phyloP scores from a whole-genome alignment of 2,888 invertebrate species.

The Acleris emargana region DNA sequence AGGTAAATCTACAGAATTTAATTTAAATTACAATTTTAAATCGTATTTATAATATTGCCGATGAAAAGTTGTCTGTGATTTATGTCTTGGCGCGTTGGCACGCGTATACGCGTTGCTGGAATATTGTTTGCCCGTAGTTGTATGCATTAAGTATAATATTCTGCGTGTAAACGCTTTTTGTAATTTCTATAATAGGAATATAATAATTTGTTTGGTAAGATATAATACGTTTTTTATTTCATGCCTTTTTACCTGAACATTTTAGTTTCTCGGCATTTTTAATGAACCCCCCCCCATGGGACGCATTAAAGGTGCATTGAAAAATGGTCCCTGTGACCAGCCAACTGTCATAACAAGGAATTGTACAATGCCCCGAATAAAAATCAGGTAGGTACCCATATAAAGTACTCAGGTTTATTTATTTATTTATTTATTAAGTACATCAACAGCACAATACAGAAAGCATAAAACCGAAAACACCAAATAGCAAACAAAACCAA shows the following conservation, averaged over 20 bases:
- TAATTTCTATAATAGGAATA: constrained; percentile 31
- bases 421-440: too few relatives aligned
- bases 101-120: constrained; percentile 14
- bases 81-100: constrained; percentile 22
- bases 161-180: constrained; percentile 28
- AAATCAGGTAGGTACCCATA: too few relatives aligned
- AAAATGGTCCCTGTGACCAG: too few relatives aligned
- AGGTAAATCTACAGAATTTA: background rate
- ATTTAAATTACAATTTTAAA: background rate
- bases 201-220: constrained; percentile 25
- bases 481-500: too few relatives aligned
- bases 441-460: too few relatives aligned
- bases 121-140: constrained; percentile 17
- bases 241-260: background rate
- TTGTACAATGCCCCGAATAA: too few relatives aligned
- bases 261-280: too few relatives aligned
- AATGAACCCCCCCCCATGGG: too few relatives aligned
- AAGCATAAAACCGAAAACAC: too few relatives aligned
- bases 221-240: constrained; percentile 18
- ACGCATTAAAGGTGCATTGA: too few relatives aligned
- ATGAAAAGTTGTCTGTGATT: constrained; percentile 30
- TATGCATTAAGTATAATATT: constrained; percentile 31
- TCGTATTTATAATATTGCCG: constrained; percentile 4
- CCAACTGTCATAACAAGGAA: too few relatives aligned
- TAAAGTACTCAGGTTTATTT: too few relatives aligned